A percentile compares a stretch with the other conserved stretches of the same genome.
phyloP scores from a whole-genome alignment of 2,113 vertebrate genomes.

The Scytalopus superciliaris region DNA sequence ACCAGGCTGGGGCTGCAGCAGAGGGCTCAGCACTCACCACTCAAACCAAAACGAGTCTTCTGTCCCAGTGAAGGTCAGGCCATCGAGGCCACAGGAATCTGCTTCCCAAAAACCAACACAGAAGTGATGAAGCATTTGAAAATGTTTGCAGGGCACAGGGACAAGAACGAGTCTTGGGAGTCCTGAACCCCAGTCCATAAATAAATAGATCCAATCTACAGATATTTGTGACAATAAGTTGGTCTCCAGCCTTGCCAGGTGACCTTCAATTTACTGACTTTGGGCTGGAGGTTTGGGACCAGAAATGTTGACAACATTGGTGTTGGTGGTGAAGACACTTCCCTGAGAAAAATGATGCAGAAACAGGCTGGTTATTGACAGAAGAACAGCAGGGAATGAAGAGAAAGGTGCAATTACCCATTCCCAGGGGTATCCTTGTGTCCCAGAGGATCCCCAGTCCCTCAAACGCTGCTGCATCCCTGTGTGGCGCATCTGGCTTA shows the following conservation, averaged over 20 bases:
- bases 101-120: neutral
- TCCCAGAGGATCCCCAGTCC: neutral
- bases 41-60: neutral
- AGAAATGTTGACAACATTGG: fast-evolving
- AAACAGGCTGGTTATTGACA: neutral
- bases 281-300: neutral
- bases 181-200: neutral
- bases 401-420: neutral
- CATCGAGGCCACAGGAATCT: neutral
- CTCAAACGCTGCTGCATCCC: fast-evolving
- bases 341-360: neutral
- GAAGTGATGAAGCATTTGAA: neutral
- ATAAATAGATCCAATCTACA: neutral
- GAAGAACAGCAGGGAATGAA: neutral
- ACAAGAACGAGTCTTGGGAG: neutral
- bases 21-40: neutral
- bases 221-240: neutral
- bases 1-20: neutral
- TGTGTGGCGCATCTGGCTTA: no score
- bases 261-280: neutral
- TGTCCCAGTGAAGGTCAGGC: neutral
- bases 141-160: neutral
- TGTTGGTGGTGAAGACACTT: neutral
- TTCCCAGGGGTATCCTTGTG: neutral
- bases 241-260: neutral